Base-by-base conservation (phyloP, 2,113 vertebrate species). In the Hippocampus mohnikei region DNA sequence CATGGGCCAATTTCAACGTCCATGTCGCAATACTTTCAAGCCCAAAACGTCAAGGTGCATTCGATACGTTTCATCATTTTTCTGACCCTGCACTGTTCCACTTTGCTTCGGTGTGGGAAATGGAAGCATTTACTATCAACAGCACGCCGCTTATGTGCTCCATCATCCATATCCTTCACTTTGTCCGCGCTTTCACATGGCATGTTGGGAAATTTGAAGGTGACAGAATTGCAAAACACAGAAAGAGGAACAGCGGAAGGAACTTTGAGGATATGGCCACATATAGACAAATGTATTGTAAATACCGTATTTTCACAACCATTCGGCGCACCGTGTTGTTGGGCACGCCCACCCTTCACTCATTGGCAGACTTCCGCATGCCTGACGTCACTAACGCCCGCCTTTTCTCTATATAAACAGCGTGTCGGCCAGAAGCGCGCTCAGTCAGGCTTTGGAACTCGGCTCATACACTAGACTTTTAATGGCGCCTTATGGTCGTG, bases 111-210 rank as follows among this genome's bases (percentile, higher is more conserved):
- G 11, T 7, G 62, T 25, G 16, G 3, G 3, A 15, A 72, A 61
- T 53, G 75, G 77, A 80, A 73, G 74, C 74, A 70, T 82, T 82
- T 77, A 76, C 76, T 67, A 70, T 70, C 79, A 74, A 71, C 73
- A 27, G 69, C 68, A 60, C 66, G 68, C 50, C 42, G 42, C 70
- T 71, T 71, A 70, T 68, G 71, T 64, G 65, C 74, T 78, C 81
- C 75, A 82, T 83, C 73, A 77, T 59, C 63, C 27, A 9, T 77
- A 64, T 80, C 70, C 50, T 25, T 78, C 74, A 13, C 40, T 50
- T 52, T 48, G 20, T 46, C 25, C 64, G 25, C 15, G 12, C 42
- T 72, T 61, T 74, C 21, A 78, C 60, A 80, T 66, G 41, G 73
- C 85, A 58, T 16, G 59, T 63, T 12, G 12, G 70, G 65, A 41